Conservation (phyloP, 1,140 invertebrate genomes). For the Sipha flava region DNA sequence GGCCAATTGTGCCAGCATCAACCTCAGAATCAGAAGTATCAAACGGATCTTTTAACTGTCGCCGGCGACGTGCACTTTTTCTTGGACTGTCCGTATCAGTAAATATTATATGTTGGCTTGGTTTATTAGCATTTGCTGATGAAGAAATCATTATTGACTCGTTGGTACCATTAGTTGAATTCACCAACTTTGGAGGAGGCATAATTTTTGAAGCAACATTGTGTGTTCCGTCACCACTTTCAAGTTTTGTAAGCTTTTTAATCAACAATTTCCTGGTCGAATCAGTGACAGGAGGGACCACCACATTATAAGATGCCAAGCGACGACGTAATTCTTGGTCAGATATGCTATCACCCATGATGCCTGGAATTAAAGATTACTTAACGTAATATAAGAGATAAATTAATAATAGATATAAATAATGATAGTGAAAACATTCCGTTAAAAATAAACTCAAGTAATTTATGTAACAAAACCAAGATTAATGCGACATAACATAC, state of each 20-base stretch:
- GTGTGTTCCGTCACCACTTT: not conserved
- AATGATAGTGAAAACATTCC: too few species aligned
- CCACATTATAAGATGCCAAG: not conserved
- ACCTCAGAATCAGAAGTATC: constrained; percentile 29
- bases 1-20: not conserved
- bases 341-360: not conserved
- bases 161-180: not conserved
- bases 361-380: not conserved
- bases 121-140: not conserved
- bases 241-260: constrained; percentile 19
- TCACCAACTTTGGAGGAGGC: not conserved
- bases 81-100: not conserved
- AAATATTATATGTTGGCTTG: not conserved
- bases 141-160: not conserved
- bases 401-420: too few species aligned
- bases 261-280: not conserved
- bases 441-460: too few species aligned
- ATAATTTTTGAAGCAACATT: not conserved
- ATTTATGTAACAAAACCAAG: too few species aligned
- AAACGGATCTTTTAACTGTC: not conserved
- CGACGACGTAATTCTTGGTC: constrained; percentile 21
- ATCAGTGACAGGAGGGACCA: constrained; percentile 16
- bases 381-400: not conserved
- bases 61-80: not conserved
- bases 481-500: too few species aligned